Percentiles rank a stretch among this genome's conserved stretches.
Conservation (phyloP, 2,797 vertebrate species). For the Lates japonicus region DNA sequence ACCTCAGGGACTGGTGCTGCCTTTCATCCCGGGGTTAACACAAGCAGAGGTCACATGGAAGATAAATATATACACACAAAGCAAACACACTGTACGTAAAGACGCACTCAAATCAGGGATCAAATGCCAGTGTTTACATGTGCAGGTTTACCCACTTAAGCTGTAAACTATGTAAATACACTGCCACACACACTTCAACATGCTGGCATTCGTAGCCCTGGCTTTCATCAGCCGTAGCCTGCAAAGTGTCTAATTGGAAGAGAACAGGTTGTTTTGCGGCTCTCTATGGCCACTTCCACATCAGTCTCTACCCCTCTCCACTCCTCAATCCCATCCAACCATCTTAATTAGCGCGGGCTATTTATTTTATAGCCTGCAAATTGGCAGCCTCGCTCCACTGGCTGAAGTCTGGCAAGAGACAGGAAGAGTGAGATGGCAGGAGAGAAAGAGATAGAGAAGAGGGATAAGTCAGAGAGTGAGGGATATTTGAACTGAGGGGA, state of each 20-base stretch:
- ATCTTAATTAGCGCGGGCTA: conserved; percentile 82
- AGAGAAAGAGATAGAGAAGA: conserved; percentile 31
- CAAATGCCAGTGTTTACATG: conserved; percentile 46
- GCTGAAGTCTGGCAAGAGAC: conserved; percentile 68
- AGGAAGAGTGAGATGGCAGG: conserved; percentile 34
- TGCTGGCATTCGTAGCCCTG: conserved; percentile 33
- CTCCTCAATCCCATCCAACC: conserved; percentile 68
- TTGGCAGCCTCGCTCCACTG: conserved; percentile 75
- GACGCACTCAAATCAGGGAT: conserved; percentile 24
- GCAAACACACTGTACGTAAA: conserved; percentile 41
- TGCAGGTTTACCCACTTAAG: conserved; percentile 42
- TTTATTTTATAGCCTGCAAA: conserved; percentile 85
- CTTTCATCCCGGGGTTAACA: conserved; percentile 42
- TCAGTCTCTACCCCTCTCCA: conserved; percentile 55
- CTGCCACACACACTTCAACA: conserved; percentile 41
- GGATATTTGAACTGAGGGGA: conserved; percentile 52
- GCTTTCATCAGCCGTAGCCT: conserved; percentile 56
- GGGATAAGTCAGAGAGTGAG: conserved; percentile 38
- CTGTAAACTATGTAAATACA: conserved; percentile 61
- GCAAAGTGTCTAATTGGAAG: conserved; percentile 74
- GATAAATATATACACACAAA: conserved; percentile 57
- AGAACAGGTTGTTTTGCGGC: conserved; percentile 78
- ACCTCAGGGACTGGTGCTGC: conserved; percentile 31
- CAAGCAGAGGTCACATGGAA: conserved; percentile 55
- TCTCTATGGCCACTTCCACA: conserved; percentile 61